Conservation (phyloP, 1,140 invertebrate genomes). For the Drosophila bipectinata region DNA sequence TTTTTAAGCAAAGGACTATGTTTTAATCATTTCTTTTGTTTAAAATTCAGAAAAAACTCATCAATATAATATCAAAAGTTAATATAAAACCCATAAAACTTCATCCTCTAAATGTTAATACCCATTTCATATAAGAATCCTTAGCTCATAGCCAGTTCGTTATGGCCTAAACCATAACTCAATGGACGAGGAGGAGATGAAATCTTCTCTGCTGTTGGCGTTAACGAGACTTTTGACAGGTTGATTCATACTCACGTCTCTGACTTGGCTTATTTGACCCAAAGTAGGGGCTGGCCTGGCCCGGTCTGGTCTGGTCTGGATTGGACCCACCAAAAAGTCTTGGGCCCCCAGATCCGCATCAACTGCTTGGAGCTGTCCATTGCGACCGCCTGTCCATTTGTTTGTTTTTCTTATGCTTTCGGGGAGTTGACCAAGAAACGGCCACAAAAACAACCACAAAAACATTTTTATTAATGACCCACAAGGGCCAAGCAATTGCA, state of each 20-base stretch:
- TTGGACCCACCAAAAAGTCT: slow-evolving; percentile 47
- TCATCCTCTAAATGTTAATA: no score
- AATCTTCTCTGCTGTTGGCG: slow-evolving; percentile 81
- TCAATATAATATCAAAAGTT: no score
- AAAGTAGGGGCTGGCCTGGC: slow-evolving; percentile 54
- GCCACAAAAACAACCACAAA: slow-evolving; percentile 34
- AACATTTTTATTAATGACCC: slow-evolving; percentile 81
- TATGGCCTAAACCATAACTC: slow-evolving; percentile 38
- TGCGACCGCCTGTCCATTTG: slow-evolving; percentile 68
- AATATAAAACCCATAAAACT: no score
- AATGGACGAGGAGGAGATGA: slow-evolving; percentile 32
- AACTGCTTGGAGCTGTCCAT: slow-evolving; percentile 28
- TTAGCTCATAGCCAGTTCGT: slow-evolving; percentile 62
- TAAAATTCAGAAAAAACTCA: no score
- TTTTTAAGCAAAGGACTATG: no score
- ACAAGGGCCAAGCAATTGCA: slow-evolving; percentile 74
- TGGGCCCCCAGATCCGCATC: slow-evolving; percentile 53
- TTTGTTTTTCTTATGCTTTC: slow-evolving; percentile 71
- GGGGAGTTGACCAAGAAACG: slow-evolving; percentile 68
- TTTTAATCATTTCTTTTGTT: no score
- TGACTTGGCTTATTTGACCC: slow-evolving; percentile 80
- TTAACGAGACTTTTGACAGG: slow-evolving; percentile 84
- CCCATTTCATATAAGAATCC: neutral
- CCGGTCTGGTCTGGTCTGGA: slow-evolving; percentile 10
- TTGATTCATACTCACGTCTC: slow-evolving; percentile 83